Percentiles rank a stretch among this genome's conserved stretches.
Evolutionary conservation across 2,888 invertebrate species (phyloP).

Genomic region (Oligia strigilis): DNA sequence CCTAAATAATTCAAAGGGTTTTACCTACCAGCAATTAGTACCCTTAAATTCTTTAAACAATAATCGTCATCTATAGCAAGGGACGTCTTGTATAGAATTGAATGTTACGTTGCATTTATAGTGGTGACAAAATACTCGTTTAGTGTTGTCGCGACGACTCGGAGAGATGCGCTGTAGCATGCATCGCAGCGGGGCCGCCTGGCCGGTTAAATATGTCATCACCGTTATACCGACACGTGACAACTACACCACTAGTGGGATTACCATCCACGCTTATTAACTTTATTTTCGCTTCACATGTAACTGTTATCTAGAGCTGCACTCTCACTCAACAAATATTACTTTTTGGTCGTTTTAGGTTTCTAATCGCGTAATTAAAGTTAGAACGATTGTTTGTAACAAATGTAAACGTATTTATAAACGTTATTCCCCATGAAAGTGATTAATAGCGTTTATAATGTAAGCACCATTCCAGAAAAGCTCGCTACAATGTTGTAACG

Average conservation of each 20-base stretch:
- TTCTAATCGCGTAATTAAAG: slow-evolving; percentile 34
- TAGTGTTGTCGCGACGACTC: slow-evolving; percentile 60
- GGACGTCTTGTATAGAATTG: slow-evolving; percentile 42
- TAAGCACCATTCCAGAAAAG: slow-evolving; percentile 50
- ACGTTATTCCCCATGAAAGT: slow-evolving; percentile 38
- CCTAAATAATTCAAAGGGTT: not conserved
- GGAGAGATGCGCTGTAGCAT: slow-evolving; percentile 63
- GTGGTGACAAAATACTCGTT: slow-evolving; percentile 68
- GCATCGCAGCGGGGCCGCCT: slow-evolving; percentile 61
- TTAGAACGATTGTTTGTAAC: slow-evolving; percentile 42
- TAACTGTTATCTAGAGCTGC: slow-evolving; percentile 55
- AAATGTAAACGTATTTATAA: slow-evolving; percentile 48
- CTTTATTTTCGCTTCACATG: slow-evolving; percentile 60
- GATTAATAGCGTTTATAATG: slow-evolving; percentile 48
- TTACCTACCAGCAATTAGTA: slow-evolving; percentile 11
- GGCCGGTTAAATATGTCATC: slow-evolving; percentile 82
- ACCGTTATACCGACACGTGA: slow-evolving; percentile 79
- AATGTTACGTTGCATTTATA: slow-evolving; percentile 64
- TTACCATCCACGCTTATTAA: slow-evolving; percentile 63
- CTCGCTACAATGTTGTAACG: slow-evolving; percentile 58
- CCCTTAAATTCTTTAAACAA: slow-evolving; percentile 11
- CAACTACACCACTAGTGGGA: slow-evolving; percentile 64
- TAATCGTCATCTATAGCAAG: slow-evolving; percentile 25
- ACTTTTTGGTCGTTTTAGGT: slow-evolving; percentile 12
- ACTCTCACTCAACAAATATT: slow-evolving; percentile 24